Conservation (phyloP, 2,797 vertebrate species). For the Crenuchus spilurus region DNA sequence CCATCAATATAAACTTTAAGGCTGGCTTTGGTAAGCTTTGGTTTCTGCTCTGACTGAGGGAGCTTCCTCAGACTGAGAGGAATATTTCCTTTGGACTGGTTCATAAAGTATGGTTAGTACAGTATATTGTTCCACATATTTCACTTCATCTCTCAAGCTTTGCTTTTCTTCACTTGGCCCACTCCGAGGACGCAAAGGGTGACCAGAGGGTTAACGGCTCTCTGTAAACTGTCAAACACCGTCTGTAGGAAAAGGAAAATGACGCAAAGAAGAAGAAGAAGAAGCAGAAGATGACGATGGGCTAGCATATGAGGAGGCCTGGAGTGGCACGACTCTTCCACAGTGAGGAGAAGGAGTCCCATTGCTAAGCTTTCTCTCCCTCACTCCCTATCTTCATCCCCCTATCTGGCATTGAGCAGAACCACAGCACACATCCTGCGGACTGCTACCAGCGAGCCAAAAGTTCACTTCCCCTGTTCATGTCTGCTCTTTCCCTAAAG, state of each 20-base stretch:
- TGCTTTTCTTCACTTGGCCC: constrained; percentile 45
- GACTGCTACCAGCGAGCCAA: constrained; percentile 70
- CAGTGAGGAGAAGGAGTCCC: constrained; percentile 9
- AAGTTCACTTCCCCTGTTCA: constrained; percentile 76
- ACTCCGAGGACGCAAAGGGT: constrained; percentile 34
- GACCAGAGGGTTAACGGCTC: constrained; percentile 45
- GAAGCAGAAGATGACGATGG: constrained; percentile 62
- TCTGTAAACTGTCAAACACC: constrained; percentile 59
- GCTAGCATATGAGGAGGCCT: constrained; percentile 40
- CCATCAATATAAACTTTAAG: constrained; percentile 45
- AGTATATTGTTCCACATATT: constrained; percentile 55
- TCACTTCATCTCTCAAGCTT: constrained; percentile 45
- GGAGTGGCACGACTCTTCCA: constrained; percentile 17
- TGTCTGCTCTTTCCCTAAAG: constrained; percentile 67
- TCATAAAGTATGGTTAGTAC: constrained; percentile 52
- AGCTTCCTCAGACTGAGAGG: constrained; percentile 57
- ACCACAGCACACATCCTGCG: constrained; percentile 79
- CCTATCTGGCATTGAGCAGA: constrained; percentile 73
- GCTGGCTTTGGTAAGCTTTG: constrained; percentile 38
- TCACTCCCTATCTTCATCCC: constrained; percentile 43
- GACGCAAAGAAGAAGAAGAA: constrained; percentile 65
- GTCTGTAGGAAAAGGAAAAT: constrained; percentile 46
- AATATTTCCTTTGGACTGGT: constrained; percentile 55
- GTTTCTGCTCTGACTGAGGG: constrained; percentile 49
- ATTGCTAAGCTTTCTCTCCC: constrained; percentile 31